Base-by-base conservation (phyloP, 2,888 invertebrate species). In the Eilema caniola region DNA sequence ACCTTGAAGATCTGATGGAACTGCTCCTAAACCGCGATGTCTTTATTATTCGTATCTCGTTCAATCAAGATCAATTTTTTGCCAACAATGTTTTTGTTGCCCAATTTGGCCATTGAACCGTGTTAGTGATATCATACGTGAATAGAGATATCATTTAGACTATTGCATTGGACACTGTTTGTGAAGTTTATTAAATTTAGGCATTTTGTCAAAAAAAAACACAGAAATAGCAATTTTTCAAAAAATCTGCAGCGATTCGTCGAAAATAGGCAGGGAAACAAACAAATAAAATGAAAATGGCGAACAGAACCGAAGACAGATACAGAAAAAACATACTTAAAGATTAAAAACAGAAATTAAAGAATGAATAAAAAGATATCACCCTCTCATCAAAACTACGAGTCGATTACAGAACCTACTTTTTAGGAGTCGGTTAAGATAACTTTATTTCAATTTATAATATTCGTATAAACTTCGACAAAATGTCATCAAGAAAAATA, bases 31-130 rank as follows among this genome's bases (percentile, higher is more conserved):
- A 73, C 70, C 71, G 73, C 75, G 73, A 71, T 69, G 53, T 60
- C 12, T 41, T 61, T 47, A 11, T 47, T 63, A 74, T 69, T 72
- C 71, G 62, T 61, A 68, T 65, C 65, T 69, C 56, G 61, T 70
- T 66, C 72, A 79, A 82, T 77, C 74, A 72, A 80, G 70, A 65
- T 53, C 16, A 66, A 65, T 75, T 82, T 85, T 83, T 81, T 81
- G 64, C 57, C 16, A 65, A 66, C 67, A 69, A 71, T 73, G 79
- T 81, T 85, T 83, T 81, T 79, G 74, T 63, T 69, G 72, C 67
- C 60, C 63, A 80, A 80, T 73, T 80, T 84, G 81, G 81, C 70
- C 86, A 82, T 73, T 85, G 85, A 85, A 86, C 84, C 78, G 79
- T 75, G 59, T 24, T 65, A 24, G 41, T 80, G 81, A 85, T 76